Conservation (phyloP, 23 tunicate genomes). For the Styela clava region DNA sequence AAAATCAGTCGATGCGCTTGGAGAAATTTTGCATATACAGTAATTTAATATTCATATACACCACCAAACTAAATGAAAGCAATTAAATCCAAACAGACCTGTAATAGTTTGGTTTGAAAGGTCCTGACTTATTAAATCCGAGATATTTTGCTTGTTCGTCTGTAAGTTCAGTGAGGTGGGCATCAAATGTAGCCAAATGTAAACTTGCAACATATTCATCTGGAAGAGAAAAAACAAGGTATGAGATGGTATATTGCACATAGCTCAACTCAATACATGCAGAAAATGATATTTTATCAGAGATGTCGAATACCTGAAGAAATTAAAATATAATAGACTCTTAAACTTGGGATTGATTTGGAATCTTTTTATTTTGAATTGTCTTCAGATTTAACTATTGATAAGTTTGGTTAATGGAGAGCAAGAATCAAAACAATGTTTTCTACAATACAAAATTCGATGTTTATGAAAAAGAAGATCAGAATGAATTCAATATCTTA, state of each 20-base stretch:
- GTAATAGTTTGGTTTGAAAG: conserved; percentile 99
- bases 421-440: too few relatives aligned
- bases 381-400: too few relatives aligned
- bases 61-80: neutral
- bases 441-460: too few relatives aligned
- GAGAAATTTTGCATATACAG: too few relatives aligned
- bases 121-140: conserved; percentile 97
- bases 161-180: conserved; percentile 92
- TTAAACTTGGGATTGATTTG: neutral
- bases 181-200: conserved; percentile 94
- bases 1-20: too few relatives aligned
- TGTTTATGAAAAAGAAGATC: too few relatives aligned
- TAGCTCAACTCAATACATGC: neutral
- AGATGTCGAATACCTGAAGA: neutral
- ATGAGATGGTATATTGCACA: neutral
- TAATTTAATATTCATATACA: too few relatives aligned
- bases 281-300: neutral
- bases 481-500: too few relatives aligned
- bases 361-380: too few relatives aligned
- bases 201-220: conserved; percentile 98
- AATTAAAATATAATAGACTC: neutral
- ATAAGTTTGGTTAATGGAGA: too few relatives aligned
- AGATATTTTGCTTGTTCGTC: conserved; percentile 99
- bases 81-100: too few relatives aligned
- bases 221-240: too few relatives aligned